Base-by-base conservation (phyloP, 2,888 invertebrate genomes). In the Gisinianus flammeolus region DNA sequence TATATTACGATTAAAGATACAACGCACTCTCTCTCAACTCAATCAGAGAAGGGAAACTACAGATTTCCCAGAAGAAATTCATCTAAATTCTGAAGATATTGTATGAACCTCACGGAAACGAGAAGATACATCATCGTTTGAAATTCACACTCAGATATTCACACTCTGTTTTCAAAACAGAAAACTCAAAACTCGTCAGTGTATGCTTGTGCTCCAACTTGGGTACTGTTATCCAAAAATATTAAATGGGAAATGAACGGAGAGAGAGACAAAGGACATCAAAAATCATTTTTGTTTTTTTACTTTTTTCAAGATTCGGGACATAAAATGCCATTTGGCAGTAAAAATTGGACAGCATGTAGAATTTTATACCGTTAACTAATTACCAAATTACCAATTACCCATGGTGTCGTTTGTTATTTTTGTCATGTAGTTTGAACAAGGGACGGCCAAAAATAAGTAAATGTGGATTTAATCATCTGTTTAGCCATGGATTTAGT, bases 401-500 rank as follows among this genome's bases (percentile, higher is more conserved):
- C n/a, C n/a, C n/a, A n/a, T n/a, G n/a, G n/a, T n/a, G n/a, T n/a
- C n/a, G n/a, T n/a, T n/a, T n/a, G n/a, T n/a, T n/a, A n/a, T n/a
- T n/a, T n/a, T n/a, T n/a, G n/a, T n/a, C n/a, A n/a, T n/a, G n/a
- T 26, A 62, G 12, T 8, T 62, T 62, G 28, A 16, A 12, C 6
- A 28, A 16, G 62, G 16, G 62, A 22, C 22, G n/a, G 6, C 6
- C 44, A 44, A 10, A 62, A 26, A 12, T 26, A 62, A 62, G 28
- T 62, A 62, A 62, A 62, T 62, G 62, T 62, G 62, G 62, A 62
- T 62, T 62, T 62, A 62, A 62, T 62, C 62, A 16, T 26, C 62
- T 62, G 62, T 62, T 62, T 62, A 62, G 62, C 62, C 62, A 62
- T 26, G 62, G 62, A 62, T 62, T 62, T 62, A 62, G 62, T 62